Evolutionary conservation across 1,140 invertebrate genomes (phyloP).

Genomic region (Polypedilum pembai): DNA sequence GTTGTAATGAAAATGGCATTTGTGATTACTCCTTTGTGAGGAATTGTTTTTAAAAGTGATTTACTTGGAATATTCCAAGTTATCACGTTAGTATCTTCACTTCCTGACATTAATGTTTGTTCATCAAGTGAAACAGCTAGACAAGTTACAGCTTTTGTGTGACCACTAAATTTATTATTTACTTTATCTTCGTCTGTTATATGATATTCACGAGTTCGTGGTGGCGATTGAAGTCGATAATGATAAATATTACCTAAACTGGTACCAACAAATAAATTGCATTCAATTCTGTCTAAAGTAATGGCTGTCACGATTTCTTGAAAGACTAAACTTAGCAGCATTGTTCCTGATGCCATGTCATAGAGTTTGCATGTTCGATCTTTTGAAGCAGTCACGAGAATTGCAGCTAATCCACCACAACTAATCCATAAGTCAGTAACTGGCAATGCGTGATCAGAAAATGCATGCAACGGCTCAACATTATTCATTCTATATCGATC

Average conservation of each 20-base stretch:
- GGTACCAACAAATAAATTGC: slow-evolving; percentile 63
- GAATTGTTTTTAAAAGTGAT: slow-evolving; percentile 60
- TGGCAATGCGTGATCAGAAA: slow-evolving; percentile 65
- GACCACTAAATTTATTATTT: slow-evolving; percentile 50
- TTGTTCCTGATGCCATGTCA: slow-evolving; percentile 56
- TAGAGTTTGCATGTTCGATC: slow-evolving; percentile 80
- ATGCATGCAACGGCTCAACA: slow-evolving; percentile 55
- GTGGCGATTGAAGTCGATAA: slow-evolving; percentile 56
- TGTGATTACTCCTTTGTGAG: slow-evolving; percentile 63
- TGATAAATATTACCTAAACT: slow-evolving; percentile 60
- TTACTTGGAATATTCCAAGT: slow-evolving; percentile 71
- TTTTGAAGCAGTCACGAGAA: slow-evolving; percentile 65
- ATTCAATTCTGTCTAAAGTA: slow-evolving; percentile 61
- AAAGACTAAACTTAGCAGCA: slow-evolving; percentile 67
- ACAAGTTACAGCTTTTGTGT: slow-evolving; percentile 58
- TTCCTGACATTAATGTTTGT: slow-evolving; percentile 61
- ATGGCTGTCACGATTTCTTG: slow-evolving; percentile 60
- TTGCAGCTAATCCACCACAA: slow-evolving; percentile 51
- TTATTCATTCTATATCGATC: slow-evolving; percentile 46
- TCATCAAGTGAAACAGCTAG: slow-evolving; percentile 64
- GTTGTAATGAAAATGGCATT: slow-evolving; percentile 56
- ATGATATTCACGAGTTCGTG: slow-evolving; percentile 57
- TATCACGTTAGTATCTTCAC: slow-evolving; percentile 61
- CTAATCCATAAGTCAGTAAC: slow-evolving; percentile 68
- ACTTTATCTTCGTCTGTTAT: slow-evolving; percentile 46